A percentile compares a stretch with the other conserved stretches of the same genome.
These are phyloP conservation scores for Hippolais icterina DNA, from an alignment of 2,113 vertebrate genomes.

Conservation along the genomic window DNA sequence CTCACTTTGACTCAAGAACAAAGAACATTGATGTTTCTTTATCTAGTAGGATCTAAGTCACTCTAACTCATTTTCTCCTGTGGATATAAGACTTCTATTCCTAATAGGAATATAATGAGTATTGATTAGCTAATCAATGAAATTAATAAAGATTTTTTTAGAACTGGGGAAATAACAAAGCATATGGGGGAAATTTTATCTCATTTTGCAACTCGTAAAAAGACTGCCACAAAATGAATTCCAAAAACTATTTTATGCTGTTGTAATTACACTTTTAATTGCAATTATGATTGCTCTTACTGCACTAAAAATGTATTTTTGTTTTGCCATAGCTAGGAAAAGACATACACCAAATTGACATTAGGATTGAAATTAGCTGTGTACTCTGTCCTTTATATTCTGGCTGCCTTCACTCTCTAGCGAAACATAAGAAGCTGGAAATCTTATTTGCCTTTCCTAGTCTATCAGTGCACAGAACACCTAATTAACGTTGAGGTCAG, in stretches of 20 bases:
- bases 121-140: background rate
- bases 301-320: background rate
- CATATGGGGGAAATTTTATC: background rate
- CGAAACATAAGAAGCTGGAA: background rate
- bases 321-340: background rate
- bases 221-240: background rate
- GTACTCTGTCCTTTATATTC: background rate
- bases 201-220: background rate
- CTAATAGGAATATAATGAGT: background rate
- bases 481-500: background rate
- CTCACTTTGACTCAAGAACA: background rate
- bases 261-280: background rate
- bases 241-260: background rate
- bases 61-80: background rate
- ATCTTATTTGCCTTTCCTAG: background rate
- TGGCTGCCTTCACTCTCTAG: background rate
- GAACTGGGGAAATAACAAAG: background rate
- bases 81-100: background rate
- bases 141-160: constrained; percentile 12
- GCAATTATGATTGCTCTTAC: background rate
- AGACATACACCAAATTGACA: background rate
- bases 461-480: background rate
- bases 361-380: background rate
- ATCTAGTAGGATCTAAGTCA: background rate
- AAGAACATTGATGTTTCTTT: background rate